Evolutionary conservation across 2,888 invertebrate genomes (phyloP), one percentile per base, ranked within the genome.

Genomic region (Rutpela maculata): DNA sequence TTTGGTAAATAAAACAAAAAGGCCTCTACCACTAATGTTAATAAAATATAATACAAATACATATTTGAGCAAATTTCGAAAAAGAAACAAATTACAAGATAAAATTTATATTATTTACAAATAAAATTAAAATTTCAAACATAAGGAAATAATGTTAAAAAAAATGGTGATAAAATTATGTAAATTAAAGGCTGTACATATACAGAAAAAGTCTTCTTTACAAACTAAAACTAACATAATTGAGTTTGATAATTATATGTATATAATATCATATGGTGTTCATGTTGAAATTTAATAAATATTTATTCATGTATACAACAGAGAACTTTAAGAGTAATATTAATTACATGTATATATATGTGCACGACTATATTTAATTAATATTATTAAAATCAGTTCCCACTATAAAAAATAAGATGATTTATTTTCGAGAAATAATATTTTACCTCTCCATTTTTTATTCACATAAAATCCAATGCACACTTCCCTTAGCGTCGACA

Each of bases 1-100:
- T 72, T 72, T 72, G 72, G 72, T 72, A 72, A 72, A 55, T 72
- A 72, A 31, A 63, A 72, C 55, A 72, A 22, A 60, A 59, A 55
- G 62, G 43, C 72, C 72, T 72, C 72, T 72, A 72, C 72, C 72
- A 63, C 17, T 72, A 63, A 55, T 31, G 43, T 66, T 59, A 71
- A 43, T 62, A 71, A 62, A 71, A 50, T 71, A 71, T 71, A 50
- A 50, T 56, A 70, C 60, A 60, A 62, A 65, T 55, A 67, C 18
- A 17, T 63, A 59, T 63, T 72, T 72, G 72, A 72, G 72, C 72
- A 72, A 72, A 72, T 72, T 72, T 59, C 55, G 72, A 63, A 69
- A 50, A 57, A 17, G 18, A 57, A 43, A 18, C 10, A 4, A 26
- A 26, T 26, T 26, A 26, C 22, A 26, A 63, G 17, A 10, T 17